A percentile compares a stretch with the other conserved stretches of the same genome.
Conservation (phyloP, 53 echinoderm and acorn worm species). For the Hippasteria phrygiana region DNA sequence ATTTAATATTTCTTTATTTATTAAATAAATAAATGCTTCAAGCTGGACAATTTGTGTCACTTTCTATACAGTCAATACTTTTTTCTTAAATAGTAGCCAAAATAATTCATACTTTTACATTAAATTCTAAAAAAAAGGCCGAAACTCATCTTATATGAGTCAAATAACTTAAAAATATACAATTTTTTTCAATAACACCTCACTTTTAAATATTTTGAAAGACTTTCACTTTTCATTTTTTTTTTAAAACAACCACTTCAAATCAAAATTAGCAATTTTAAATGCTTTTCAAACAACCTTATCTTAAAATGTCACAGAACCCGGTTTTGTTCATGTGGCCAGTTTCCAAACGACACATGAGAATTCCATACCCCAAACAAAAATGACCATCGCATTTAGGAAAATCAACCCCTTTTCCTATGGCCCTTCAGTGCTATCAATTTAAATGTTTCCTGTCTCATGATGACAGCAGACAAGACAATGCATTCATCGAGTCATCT, state of each 20-base stretch:
- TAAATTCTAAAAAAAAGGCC: neutral
- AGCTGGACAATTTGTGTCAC: conserved; percentile 3
- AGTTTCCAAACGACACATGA: too few species aligned
- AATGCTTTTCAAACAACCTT: too few species aligned
- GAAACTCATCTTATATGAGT: neutral
- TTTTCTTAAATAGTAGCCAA: neutral
- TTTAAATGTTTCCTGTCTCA: neutral
- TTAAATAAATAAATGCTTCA: conserved; percentile 7
- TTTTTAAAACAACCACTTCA: neutral
- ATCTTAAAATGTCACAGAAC: too few species aligned
- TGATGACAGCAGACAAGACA: neutral
- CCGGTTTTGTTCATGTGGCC: too few species aligned
- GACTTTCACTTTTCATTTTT: neutral
- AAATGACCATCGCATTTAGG: too few species aligned
- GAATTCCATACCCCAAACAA: too few species aligned
- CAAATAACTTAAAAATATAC: neutral
- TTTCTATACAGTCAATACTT: conserved; percentile 13
- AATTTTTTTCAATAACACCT: neutral
- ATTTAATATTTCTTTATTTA: neutral
- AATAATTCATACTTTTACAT: neutral
- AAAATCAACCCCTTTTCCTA: too few species aligned
- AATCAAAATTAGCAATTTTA: too few species aligned
- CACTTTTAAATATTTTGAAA: neutral
- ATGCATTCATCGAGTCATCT: neutral
- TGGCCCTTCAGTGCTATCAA: neutral